Percentiles rank a stretch among this genome's conserved stretches.
Evolutionary conservation across 2,113 vertebrate species (phyloP).

Genomic region (mouse (Mus musculus)): GRCm39 chr5:21209501-21210000

Average conservation of each 20-base stretch:
- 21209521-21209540: neutral
- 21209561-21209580: neutral
- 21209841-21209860: neutral
- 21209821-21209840: neutral
- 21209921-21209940: neutral
- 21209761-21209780: neutral
- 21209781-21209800: neutral
- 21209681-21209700: neutral
- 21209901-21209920: too few relatives aligned
- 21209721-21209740: too few relatives aligned
- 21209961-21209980: neutral
- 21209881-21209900: too few relatives aligned
- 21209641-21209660: conserved; percentile 1
- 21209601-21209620: neutral
- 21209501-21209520: neutral
- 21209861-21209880: neutral
- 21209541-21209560: neutral
- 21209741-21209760: neutral
- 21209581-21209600: conserved; percentile 3
- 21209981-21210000: neutral
- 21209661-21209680: conserved; percentile 6
- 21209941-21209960: neutral
- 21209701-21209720: too few relatives aligned
- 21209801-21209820: neutral
- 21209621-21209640: neutral